Evolutionary conservation across 2,797 vertebrate genomes (phyloP).

Genomic region (Enteromius paludinosus): DNA sequence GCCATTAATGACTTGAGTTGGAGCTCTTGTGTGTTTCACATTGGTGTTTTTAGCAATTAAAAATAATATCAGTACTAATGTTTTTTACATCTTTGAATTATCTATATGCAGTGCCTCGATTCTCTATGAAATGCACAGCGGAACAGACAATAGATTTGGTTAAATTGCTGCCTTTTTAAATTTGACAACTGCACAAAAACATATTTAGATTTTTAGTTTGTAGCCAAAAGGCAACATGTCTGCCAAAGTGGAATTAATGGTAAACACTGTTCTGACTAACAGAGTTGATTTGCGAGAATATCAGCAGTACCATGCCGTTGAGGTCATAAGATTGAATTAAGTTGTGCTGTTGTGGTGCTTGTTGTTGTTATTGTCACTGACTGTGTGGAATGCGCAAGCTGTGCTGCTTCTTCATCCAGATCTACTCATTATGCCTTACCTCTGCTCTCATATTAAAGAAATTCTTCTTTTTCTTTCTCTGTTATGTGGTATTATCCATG

Average conservation of each 20-base stretch:
- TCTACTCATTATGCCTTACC: background rate
- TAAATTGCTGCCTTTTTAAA: background rate
- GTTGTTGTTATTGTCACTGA: constrained; percentile 7
- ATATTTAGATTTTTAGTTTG: background rate
- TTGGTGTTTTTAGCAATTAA: background rate
- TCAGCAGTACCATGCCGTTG: constrained; percentile 27
- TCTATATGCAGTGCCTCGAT: background rate
- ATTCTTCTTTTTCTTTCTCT: background rate
- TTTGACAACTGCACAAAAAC: background rate
- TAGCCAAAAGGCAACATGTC: background rate
- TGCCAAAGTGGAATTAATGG: background rate
- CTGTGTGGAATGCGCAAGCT: constrained; percentile 24
- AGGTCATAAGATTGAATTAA: constrained; percentile 42
- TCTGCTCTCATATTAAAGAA: background rate
- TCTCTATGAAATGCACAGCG: background rate
- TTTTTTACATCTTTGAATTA: background rate
- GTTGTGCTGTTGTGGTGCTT: constrained; percentile 9
- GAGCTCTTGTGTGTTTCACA: background rate
- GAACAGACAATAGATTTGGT: no score
- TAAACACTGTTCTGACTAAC: background rate
- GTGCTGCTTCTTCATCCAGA: background rate
- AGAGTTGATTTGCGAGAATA: background rate
- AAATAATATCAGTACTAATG: background rate
- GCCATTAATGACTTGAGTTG: background rate
- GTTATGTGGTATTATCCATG: background rate